A percentile compares a stretch with the other conserved stretches of the same genome.
These are phyloP conservation scores for Amia ocellicauda DNA, from an alignment of 2,113 vertebrate genomes.

Conservation along the genomic window DNA sequence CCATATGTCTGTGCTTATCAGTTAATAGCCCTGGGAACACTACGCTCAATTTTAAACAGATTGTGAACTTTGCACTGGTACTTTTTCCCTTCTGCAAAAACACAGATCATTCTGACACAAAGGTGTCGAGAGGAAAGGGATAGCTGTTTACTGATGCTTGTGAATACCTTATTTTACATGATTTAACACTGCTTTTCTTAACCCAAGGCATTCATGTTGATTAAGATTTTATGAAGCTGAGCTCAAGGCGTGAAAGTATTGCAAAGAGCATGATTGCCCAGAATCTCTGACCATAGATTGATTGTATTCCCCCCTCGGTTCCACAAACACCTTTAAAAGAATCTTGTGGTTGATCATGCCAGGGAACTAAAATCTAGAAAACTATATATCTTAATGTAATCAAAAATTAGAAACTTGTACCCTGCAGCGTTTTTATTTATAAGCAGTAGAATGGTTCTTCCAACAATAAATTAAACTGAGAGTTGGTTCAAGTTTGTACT, in stretches of 20 bases:
- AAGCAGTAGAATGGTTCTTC: too few relatives aligned
- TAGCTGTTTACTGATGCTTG: slow-evolving; percentile 22
- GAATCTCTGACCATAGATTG: not conserved
- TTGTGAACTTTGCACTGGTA: slow-evolving; percentile 24
- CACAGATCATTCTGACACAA: not conserved
- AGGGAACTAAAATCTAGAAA: too few relatives aligned
- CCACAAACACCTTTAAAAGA: too few relatives aligned
- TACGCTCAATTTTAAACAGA: slow-evolving; percentile 40
- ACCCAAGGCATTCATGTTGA: not conserved
- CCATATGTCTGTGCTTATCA: slow-evolving; percentile 8
- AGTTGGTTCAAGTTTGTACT: too few relatives aligned
- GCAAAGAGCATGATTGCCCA: not conserved
- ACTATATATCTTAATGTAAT: too few relatives aligned
- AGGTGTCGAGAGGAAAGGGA: not conserved
- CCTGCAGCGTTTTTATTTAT: too few relatives aligned
- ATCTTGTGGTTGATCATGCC: too few relatives aligned
- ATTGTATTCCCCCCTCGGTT: not conserved
- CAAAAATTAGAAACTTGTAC: too few relatives aligned
- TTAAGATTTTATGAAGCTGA: slow-evolving; percentile 17
- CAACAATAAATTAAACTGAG: too few relatives aligned
- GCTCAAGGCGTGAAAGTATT: not conserved
- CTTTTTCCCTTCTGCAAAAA: not conserved
- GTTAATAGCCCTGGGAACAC: not conserved
- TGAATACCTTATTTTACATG: slow-evolving; percentile 29
- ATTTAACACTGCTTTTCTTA: slow-evolving; percentile 23